These are phyloP conservation scores for Lutraria lutraria DNA, from an alignment of 2,888 invertebrate genomes.

Conservation along the genomic window DNA sequence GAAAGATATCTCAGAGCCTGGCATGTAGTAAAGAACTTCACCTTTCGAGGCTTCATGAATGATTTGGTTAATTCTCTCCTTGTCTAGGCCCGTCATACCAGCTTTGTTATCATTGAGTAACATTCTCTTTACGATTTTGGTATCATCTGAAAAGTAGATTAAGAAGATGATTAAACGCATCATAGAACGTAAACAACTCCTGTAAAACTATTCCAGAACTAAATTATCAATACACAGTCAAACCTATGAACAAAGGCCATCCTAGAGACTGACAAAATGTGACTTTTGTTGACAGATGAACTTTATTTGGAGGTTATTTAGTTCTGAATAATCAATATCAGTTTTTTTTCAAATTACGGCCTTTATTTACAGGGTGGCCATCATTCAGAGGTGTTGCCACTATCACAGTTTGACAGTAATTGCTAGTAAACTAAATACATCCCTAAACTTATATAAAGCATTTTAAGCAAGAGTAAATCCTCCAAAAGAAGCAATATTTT, in stretches of 20 bases:
- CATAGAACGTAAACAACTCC: not conserved
- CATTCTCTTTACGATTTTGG: constrained; percentile 79
- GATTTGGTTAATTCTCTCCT: constrained; percentile 86
- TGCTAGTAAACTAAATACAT: no score
- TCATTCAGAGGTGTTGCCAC: no score
- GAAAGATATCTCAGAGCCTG: no score
- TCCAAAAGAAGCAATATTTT: no score
- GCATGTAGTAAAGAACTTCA: constrained; percentile 50
- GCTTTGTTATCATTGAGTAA: constrained; percentile 87
- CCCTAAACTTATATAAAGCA: no score
- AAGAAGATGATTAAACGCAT: no score
- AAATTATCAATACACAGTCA: not conserved
- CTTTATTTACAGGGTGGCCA: no score
- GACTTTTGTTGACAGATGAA: not conserved
- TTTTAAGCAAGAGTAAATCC: no score
- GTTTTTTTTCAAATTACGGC: not conserved
- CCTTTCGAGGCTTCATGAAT: constrained; percentile 87
- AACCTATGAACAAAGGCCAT: no score
- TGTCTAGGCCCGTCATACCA: constrained; percentile 88
- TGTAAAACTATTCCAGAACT: not conserved
- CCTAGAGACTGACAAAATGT: not conserved
- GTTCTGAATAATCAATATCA: not conserved
- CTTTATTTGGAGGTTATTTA: not conserved
- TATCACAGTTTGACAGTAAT: no score
- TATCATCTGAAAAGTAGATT: not conserved